Conservation (phyloP, 2,797 vertebrate genomes). For the Melanotaenia trifasciata region DNA sequence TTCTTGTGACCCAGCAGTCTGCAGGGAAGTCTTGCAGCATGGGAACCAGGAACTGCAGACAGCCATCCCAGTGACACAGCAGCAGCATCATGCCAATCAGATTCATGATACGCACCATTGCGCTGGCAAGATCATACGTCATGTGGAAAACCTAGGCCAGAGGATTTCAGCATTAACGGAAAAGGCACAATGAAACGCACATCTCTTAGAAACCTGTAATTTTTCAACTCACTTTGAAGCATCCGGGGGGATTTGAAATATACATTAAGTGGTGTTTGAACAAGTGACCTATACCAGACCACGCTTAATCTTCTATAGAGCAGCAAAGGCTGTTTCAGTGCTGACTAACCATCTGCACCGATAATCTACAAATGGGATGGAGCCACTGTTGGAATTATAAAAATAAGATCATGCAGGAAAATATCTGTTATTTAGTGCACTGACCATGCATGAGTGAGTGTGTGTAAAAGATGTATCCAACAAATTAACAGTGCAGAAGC, state of each 20-base stretch:
- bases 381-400: conserved; percentile 44
- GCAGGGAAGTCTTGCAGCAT: conserved; percentile 98
- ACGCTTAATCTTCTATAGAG: conserved; percentile 70
- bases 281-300: conserved; percentile 49
- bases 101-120: conserved; percentile 96
- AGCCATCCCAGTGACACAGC: conserved; percentile 98
- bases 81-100: conserved; percentile 98
- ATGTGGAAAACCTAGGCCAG: conserved; percentile 95
- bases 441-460: conserved; percentile 13
- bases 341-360: conserved; percentile 68
- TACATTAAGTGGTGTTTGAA: conserved; percentile 35
- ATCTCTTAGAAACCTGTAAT: conserved; percentile 29
- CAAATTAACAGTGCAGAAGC: conserved; percentile 17
- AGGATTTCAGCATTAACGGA: conserved; percentile 60
- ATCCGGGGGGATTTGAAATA: conserved; percentile 65
- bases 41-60: conserved; percentile 97
- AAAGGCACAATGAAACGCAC: conserved; percentile 23
- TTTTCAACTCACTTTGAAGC: conserved; percentile 46
- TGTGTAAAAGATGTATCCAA: conserved; percentile 5
- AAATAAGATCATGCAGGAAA: conserved; percentile 50
- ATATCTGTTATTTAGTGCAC: conserved; percentile 36
- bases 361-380: conserved; percentile 55
- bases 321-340: conserved; percentile 47
- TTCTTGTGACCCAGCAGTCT: conserved; percentile 97
- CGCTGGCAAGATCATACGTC: conserved; percentile 98